Evolutionary conservation across 1,140 invertebrate genomes (phyloP).

Genomic region (Drosophila pectinifera): DNA sequence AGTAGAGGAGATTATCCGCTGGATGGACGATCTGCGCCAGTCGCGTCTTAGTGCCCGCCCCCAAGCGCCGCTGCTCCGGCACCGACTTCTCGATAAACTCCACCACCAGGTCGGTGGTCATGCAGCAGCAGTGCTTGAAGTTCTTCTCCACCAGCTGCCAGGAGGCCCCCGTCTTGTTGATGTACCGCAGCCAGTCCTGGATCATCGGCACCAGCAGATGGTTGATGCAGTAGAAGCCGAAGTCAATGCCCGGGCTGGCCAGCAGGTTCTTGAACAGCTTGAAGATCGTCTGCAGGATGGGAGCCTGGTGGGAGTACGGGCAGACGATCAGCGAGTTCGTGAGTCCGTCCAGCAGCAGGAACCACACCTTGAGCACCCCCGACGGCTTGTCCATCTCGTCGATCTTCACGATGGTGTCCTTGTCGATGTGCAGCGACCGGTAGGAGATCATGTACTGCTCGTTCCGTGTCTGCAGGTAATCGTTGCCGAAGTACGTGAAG

Average conservation of each 20-base stretch:
- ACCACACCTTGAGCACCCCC: constrained; percentile 96
- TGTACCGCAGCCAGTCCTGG: constrained; percentile 94
- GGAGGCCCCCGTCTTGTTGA: constrained; percentile 88
- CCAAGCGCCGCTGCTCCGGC: constrained; percentile 63
- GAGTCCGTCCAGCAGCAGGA: constrained; percentile 94
- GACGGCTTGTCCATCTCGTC: constrained; percentile 91
- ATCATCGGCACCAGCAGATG: constrained; percentile 95
- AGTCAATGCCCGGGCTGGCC: constrained; percentile 91
- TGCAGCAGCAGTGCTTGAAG: constrained; percentile 96
- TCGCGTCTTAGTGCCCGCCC: constrained; percentile 66
- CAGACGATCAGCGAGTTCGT: constrained; percentile 93
- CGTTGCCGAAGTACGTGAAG: constrained; percentile 86
- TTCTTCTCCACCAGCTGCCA: constrained; percentile 92
- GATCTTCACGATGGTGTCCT: constrained; percentile 86
- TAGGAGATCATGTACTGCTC: constrained; percentile 86
- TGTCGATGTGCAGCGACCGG: constrained; percentile 86
- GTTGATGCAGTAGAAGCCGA: constrained; percentile 95
- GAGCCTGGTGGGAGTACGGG: constrained; percentile 93
- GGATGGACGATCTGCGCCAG: constrained; percentile 79
- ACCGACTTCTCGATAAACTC: constrained; percentile 88
- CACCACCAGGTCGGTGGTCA: constrained; percentile 95
- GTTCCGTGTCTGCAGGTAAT: constrained; percentile 84
- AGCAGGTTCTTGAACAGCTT: constrained; percentile 92
- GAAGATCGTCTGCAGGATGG: constrained; percentile 94
- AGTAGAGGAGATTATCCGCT: constrained; percentile 77